Base-by-base conservation (phyloP, 2,797 vertebrate genomes). In the Peromyscus attwateri region DNA sequence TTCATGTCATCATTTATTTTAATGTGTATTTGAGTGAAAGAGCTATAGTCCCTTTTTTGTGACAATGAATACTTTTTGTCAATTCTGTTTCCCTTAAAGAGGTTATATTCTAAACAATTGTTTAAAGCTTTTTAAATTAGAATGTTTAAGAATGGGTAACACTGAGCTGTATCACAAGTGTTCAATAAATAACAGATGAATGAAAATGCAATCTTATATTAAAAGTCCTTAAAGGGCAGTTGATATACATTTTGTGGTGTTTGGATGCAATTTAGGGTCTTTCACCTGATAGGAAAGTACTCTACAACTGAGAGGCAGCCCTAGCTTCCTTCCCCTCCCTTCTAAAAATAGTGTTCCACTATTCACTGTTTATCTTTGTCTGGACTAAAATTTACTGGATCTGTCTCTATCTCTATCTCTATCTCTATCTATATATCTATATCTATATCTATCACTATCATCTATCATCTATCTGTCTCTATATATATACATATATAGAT, bases 71-170 rank as follows among this genome's bases (percentile, higher is more conserved):
- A 52, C 1, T n/a, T 31, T 93, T 12, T 87, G 25, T 3, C 34
- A 81, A 93, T 73, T 87, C n/a, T 52, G 37, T 10, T 93, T 96
- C 37, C 37, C 4, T 80, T 70, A 55, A 27, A 68, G 89, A 89
- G 19, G 29, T 84, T 71, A 49, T 12, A 55, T 34, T 97, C 37
- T 91, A 83, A 87, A 91, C 52, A 37, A 12, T 75, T 14, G 10
- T 77, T 25, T 68, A 34, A 27, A 46, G 37, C 17, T 8, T 82
- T 68, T 8, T 83, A 43, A 81, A 81, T 81, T 87, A 55, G 29
- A 80, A 94, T 81, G 9, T 9, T 31, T 5, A 34, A 76, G 23
- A 83, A 40, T 3, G 75, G 6, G 43, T 46, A 46, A 46, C 43
- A 46, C 43, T 46, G 43, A 46, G 43, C 52, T 13, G 12, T 52